Evolutionary conservation across 1,140 invertebrate species (phyloP).

Genomic region (Panagrolaimus sp.): DNA sequence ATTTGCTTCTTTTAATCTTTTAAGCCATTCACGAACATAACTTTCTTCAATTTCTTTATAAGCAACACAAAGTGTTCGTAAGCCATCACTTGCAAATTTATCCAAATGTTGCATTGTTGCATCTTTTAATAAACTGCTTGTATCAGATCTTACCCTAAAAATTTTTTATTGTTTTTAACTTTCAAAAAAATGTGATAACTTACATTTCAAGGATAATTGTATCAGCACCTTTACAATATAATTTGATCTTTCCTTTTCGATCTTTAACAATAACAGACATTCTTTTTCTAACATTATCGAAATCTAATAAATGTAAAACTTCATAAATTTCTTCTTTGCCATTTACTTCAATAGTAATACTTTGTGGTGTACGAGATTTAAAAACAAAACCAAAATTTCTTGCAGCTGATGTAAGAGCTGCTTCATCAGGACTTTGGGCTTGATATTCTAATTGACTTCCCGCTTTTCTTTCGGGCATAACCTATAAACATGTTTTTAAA

Average conservation of each 20-base stretch:
- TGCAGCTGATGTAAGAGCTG: constrained; percentile 88
- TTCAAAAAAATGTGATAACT: constrained; percentile 65
- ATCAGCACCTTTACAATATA: constrained; percentile 97
- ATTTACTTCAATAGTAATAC: constrained; percentile 61
- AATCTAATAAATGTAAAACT: constrained; percentile 91
- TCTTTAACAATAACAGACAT: constrained; percentile 91
- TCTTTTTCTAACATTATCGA: constrained; percentile 95
- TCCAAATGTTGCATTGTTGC: constrained; percentile 61
- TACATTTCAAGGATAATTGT: constrained; percentile 86
- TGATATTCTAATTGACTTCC: constrained; percentile 71
- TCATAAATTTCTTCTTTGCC: constrained; percentile 76
- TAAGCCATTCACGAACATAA: constrained; percentile 82
- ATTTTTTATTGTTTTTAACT: background rate
- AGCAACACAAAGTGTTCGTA: constrained; percentile 87
- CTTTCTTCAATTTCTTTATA: constrained; percentile 75
- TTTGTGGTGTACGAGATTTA: constrained; percentile 61
- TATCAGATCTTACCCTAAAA: constrained; percentile 26
- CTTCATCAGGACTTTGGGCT: constrained; percentile 95
- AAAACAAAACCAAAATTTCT: constrained; percentile 98
- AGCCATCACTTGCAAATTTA: constrained; percentile 93
- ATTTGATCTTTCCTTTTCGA: constrained; percentile 74
- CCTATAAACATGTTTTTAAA: background rate
- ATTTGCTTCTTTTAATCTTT: constrained; percentile 32
- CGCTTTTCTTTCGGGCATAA: constrained; percentile 87
- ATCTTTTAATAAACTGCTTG: constrained; percentile 42